Evolutionary conservation across 1,140 invertebrate species (phyloP).

Genomic region (Eulimnadia texana): DNA sequence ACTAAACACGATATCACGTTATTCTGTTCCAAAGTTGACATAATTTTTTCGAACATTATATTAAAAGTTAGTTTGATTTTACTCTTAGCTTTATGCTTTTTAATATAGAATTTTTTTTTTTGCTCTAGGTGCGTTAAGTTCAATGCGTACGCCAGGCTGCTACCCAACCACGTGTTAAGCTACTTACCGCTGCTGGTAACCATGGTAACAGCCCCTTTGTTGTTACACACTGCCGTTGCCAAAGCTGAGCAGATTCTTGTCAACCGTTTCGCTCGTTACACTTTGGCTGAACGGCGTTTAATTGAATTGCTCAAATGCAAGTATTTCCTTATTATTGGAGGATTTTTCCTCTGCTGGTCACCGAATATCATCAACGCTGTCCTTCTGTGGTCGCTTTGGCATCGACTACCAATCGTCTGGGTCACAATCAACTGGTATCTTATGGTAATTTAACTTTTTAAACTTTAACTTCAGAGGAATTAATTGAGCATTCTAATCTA

Average conservation of each 20-base stretch:
- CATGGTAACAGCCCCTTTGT: slow-evolving; percentile 57
- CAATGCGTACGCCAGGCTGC: slow-evolving; percentile 44
- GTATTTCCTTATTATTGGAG: slow-evolving; percentile 57
- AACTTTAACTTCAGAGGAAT: not conserved
- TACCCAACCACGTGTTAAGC: slow-evolving; percentile 61
- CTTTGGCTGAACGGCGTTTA: slow-evolving; percentile 45
- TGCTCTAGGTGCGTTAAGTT: slow-evolving; percentile 51
- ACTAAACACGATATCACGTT: not conserved
- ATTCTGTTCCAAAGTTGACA: not conserved
- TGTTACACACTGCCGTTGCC: slow-evolving; percentile 46
- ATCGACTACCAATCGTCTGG: slow-evolving; percentile 45
- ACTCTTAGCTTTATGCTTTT: not conserved
- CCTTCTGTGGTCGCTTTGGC: slow-evolving; percentile 59
- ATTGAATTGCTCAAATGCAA: slow-evolving; percentile 51
- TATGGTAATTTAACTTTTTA: slow-evolving; percentile 42
- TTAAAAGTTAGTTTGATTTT: not conserved
- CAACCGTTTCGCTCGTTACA: slow-evolving; percentile 21
- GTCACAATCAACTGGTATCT: slow-evolving; percentile 61
- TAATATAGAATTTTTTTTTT: slow-evolving; percentile 1
- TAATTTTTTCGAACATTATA: not conserved
- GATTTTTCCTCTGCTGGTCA: slow-evolving; percentile 65
- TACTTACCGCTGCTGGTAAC: slow-evolving; percentile 53
- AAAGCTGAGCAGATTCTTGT: slow-evolving; percentile 20
- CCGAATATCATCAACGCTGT: slow-evolving; percentile 63
- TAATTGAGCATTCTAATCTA: not conserved